Percentiles rank a stretch among this genome's conserved stretches.
phyloP scores from a whole-genome alignment of 2,113 vertebrate genomes.

The Lagopus muta region DNA sequence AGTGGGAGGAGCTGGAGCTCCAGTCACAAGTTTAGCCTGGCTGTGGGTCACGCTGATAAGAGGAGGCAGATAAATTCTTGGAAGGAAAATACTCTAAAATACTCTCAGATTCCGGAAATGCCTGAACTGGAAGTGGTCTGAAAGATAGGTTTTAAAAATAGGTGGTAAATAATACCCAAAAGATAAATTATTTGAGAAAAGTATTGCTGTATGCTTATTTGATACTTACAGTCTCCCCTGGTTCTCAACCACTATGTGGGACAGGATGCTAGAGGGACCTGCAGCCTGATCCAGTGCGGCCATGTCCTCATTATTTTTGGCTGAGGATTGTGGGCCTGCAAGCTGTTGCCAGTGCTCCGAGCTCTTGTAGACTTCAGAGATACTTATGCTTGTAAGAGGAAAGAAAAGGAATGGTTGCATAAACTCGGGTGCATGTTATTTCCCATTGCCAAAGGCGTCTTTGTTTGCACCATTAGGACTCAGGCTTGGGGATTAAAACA shows the following conservation, averaged over 20 bases:
- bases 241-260: background rate
- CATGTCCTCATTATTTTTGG: background rate
- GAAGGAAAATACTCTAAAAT: background rate
- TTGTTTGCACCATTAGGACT: accelerated
- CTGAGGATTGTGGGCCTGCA: background rate
- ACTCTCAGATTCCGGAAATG: background rate
- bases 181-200: background rate
- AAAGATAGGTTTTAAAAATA: background rate
- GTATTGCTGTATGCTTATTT: background rate
- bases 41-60: background rate
- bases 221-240: background rate
- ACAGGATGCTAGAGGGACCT: background rate
- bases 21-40: background rate
- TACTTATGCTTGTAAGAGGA: accelerated
- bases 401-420: accelerated
- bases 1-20: background rate
- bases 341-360: background rate
- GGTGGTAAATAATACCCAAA: background rate
- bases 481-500: background rate
- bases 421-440: accelerated
- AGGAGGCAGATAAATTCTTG: background rate
- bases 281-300: background rate
- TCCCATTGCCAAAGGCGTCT: background rate
- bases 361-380: background rate
- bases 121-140: background rate